Percentiles rank a stretch among this genome's conserved stretches.
Evolutionary conservation across 2,113 vertebrate species (phyloP).

Genomic region (Rousettus leschenaultii): DNA sequence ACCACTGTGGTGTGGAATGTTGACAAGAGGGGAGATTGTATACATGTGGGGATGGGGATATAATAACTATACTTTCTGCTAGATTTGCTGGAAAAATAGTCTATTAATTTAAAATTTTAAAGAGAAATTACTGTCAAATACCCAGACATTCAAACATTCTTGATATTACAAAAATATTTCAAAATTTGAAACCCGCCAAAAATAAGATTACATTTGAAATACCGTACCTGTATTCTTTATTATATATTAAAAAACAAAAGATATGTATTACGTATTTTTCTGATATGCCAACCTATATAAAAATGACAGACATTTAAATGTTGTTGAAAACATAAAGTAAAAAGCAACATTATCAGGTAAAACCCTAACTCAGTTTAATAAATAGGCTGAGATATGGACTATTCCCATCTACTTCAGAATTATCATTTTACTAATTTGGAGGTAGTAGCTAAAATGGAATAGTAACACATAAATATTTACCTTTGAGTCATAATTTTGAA

Average conservation of each 20-base stretch:
- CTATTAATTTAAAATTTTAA: background rate
- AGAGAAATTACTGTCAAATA: background rate
- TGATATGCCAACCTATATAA: background rate
- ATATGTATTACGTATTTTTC: background rate
- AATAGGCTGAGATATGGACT: background rate
- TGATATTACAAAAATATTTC: background rate
- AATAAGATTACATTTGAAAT: background rate
- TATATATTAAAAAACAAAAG: background rate
- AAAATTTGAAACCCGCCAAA: background rate
- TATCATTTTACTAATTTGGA: background rate
- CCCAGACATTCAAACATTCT: background rate
- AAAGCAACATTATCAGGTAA: background rate
- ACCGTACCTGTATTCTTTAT: background rate
- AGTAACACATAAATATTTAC: slow-evolving; percentile 77
- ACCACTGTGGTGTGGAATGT: fast-evolving
- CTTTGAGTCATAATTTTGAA: slow-evolving; percentile 99
- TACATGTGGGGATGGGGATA: background rate
- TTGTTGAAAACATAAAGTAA: background rate
- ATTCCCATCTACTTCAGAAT: background rate
- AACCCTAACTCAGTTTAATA: background rate
- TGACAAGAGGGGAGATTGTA: too few species aligned
- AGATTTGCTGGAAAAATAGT: background rate
- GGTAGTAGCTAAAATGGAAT: background rate
- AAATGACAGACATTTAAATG: background rate
- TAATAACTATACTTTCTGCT: background rate